These are phyloP conservation scores for Falco punctatus DNA, from an alignment of 2,113 vertebrate genomes.

Conservation along the genomic window DNA sequence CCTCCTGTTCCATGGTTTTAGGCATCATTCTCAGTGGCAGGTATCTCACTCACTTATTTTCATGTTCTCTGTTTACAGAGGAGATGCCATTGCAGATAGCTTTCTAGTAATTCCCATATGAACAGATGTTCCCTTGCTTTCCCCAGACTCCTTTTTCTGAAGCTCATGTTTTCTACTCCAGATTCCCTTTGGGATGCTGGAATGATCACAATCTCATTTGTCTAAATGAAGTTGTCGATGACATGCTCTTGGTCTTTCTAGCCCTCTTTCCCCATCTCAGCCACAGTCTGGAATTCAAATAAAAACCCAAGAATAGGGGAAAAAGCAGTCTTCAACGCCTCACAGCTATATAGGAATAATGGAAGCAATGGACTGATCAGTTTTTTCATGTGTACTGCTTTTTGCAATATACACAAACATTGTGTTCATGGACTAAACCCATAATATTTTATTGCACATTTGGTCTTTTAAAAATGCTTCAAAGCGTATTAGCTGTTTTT, in stretches of 20 bases:
- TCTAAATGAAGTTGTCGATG: neutral
- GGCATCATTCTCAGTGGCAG: neutral
- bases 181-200: neutral
- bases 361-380: neutral
- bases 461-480: conserved; percentile 30
- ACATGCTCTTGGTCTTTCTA: neutral
- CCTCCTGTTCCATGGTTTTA: neutral
- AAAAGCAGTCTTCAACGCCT: conserved; percentile 37
- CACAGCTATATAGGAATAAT: neutral
- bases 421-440: neutral
- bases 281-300: neutral
- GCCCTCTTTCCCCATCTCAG: neutral
- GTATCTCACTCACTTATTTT: neutral
- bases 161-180: neutral
- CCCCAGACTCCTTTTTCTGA: neutral
- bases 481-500: conserved; percentile 37
- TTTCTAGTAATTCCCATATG: neutral
- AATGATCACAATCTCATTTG: neutral
- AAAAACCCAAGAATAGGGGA: neutral
- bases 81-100: neutral
- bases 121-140: neutral
- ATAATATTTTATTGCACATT: conserved; percentile 33
- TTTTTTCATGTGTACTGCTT: neutral
- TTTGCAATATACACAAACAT: conserved; percentile 40
- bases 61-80: neutral